Percentiles rank a stretch among this genome's conserved stretches.
Evolutionary conservation across 2,113 vertebrate genomes (phyloP).

Genomic region (Hippocampus guttulatus): DNA sequence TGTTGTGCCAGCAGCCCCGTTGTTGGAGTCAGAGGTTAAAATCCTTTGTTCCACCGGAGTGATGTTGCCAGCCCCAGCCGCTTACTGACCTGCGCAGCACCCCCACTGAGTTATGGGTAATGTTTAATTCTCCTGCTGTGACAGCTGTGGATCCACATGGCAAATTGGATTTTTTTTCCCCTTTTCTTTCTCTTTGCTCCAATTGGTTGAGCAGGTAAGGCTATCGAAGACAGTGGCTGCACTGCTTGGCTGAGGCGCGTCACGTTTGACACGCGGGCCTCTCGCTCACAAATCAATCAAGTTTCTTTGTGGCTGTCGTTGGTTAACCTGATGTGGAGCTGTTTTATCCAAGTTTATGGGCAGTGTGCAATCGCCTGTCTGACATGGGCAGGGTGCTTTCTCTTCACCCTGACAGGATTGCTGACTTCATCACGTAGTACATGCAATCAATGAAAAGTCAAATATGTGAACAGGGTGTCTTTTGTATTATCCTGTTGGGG

Average conservation of each 20-base stretch:
- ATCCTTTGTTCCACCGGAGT: constrained; percentile 67
- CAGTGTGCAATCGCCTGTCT: constrained; percentile 35
- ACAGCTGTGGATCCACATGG: constrained; percentile 67
- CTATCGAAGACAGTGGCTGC: constrained; percentile 27
- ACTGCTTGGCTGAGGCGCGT: constrained; percentile 37
- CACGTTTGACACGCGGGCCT: constrained; percentile 47
- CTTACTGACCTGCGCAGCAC: constrained; percentile 58
- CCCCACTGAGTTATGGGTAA: constrained; percentile 68
- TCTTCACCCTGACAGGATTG: constrained; percentile 6
- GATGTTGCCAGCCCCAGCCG: constrained; percentile 59
- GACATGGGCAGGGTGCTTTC: constrained; percentile 7
- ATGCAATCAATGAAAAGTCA: neutral
- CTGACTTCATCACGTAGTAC: constrained; percentile 2
- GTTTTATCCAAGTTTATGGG: constrained; percentile 40
- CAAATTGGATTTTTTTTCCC: constrained; percentile 59
- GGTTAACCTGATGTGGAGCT: constrained; percentile 30
- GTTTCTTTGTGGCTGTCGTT: constrained; percentile 41
- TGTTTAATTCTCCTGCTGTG: constrained; percentile 66
- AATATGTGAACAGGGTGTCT: neutral
- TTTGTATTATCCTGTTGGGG: neutral
- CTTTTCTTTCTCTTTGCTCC: constrained; percentile 35
- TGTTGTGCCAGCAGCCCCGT: constrained; percentile 37
- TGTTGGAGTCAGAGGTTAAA: constrained; percentile 66
- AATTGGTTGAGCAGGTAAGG: constrained; percentile 49
- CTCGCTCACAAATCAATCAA: constrained; percentile 60